These are phyloP conservation scores for Petrolisthes cinctipes DNA, from an alignment of 2,888 invertebrate genomes.

Conservation along the genomic window DNA sequence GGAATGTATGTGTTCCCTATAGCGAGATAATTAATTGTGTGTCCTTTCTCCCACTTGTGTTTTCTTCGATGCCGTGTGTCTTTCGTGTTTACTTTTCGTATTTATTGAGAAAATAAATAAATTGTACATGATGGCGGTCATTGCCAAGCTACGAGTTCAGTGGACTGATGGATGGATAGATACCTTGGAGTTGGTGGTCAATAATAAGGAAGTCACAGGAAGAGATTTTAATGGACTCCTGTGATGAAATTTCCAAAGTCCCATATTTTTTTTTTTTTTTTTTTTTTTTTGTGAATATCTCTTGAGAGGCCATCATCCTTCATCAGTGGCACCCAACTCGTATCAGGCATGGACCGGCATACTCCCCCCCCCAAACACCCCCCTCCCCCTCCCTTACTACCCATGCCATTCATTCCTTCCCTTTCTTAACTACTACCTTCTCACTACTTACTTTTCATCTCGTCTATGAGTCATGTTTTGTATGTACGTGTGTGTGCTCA, in stretches of 20 bases:
- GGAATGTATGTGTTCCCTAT: too few relatives aligned
- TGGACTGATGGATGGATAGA: too few relatives aligned
- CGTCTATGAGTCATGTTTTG: not conserved
- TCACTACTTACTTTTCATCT: not conserved
- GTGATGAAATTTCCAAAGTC: too few relatives aligned
- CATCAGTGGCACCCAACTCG: too few relatives aligned
- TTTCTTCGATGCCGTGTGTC: not conserved
- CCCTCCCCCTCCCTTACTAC: not conserved
- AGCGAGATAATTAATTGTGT: not conserved
- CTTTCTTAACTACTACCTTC: not conserved
- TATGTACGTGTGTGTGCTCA: too few relatives aligned
- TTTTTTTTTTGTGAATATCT: too few relatives aligned
- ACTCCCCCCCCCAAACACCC: not conserved
- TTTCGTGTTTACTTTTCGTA: constrained; percentile 33
- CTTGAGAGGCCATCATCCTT: too few relatives aligned
- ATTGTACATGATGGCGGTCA: constrained; percentile 51
- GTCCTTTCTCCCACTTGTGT: not conserved
- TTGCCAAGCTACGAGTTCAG: constrained; percentile 48
- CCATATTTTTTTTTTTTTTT: too few relatives aligned
- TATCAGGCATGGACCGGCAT: not conserved
- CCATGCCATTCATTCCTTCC: not conserved
- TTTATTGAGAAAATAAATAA: constrained; percentile 43
- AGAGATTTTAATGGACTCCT: too few relatives aligned
- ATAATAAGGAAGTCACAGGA: too few relatives aligned
- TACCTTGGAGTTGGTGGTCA: too few relatives aligned